Conservation (phyloP, 1,140 invertebrate species). For the Goniozus legneri region DNA sequence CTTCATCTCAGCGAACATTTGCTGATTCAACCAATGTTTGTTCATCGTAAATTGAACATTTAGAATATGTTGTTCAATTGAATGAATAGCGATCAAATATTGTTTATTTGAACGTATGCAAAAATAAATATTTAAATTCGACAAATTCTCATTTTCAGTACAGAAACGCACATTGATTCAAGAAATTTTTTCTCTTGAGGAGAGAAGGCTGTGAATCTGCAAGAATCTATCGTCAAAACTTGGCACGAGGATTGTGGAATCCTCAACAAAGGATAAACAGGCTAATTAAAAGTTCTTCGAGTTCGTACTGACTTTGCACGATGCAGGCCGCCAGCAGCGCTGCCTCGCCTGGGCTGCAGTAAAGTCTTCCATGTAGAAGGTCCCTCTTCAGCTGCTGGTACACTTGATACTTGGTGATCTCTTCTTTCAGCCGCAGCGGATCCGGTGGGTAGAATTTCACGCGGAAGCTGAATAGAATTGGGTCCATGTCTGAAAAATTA, state of each 20-base stretch:
- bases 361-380: slow-evolving; percentile 88
- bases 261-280: neutral
- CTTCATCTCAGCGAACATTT: too few species aligned
- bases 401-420: slow-evolving; percentile 86
- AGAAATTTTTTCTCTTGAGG: too few species aligned
- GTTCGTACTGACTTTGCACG: slow-evolving; percentile 78
- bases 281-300: neutral
- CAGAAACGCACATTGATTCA: too few species aligned
- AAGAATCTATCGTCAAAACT: too few species aligned
- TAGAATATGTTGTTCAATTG: too few species aligned
- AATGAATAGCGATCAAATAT: too few species aligned
- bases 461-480: slow-evolving; percentile 86
- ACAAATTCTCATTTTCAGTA: too few species aligned
- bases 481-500: slow-evolving; percentile 70
- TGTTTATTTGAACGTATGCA: too few species aligned
- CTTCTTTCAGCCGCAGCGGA: slow-evolving; percentile 79
- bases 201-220: too few species aligned
- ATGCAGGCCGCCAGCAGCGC: slow-evolving; percentile 88
- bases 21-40: too few species aligned
- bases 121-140: too few species aligned
- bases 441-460: slow-evolving; percentile 94
- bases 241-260: neutral
- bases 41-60: too few species aligned
- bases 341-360: slow-evolving; percentile 85
- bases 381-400: slow-evolving; percentile 94